Evolutionary conservation across 2,888 invertebrate species (phyloP), one percentile per base, ranked within the genome.

Genomic region (Dryobotodes eremita): DNA sequence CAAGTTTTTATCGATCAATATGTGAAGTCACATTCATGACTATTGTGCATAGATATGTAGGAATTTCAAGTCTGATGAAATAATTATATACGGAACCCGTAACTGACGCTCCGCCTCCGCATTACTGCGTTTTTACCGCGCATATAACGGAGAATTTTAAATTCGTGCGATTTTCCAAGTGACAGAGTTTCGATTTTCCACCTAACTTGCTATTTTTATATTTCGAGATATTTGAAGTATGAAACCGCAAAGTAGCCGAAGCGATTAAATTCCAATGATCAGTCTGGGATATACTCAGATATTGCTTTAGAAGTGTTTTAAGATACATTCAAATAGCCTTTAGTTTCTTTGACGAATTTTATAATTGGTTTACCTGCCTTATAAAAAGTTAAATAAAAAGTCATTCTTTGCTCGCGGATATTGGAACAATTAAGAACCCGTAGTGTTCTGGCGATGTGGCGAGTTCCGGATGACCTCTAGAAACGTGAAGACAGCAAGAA

Each of bases 141-240:
- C 73, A 75, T 79, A 69, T 86, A 80, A 81, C 82, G 78, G 83
- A 65, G 74, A 72, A 77, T 74, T 89, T 89, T 81, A 84, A 89
- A 87, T 79, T 82, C 75, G 48, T 68, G 69, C 79, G 59, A 90
- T 89, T 90, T 90, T 90, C 85, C 83, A 87, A 70, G 68, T 78
- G 88, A 85, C 72, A 77, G 84, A 57, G n/a, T 89, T 88, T 90
- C 87, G 83, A 89, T 90, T 89, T 89, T 90, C 89, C 87, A 84
- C 83, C 36, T 89, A 72, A 84, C 82, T 88, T 82, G 76, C 61
- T 71, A 86, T 88, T 86, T 87, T 86, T 68, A 87, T 90, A 79
- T 79, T 80, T 61, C 36, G 57, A 71, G 71, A 78, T 48, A 80
- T 85, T 84, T 72, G 64, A 80, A 78, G 50, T 74, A 66, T 69